Evolutionary conservation across 2,888 invertebrate species (phyloP), one percentile per base, ranked within the genome.

Genomic region (Smittia aterrima): DNA sequence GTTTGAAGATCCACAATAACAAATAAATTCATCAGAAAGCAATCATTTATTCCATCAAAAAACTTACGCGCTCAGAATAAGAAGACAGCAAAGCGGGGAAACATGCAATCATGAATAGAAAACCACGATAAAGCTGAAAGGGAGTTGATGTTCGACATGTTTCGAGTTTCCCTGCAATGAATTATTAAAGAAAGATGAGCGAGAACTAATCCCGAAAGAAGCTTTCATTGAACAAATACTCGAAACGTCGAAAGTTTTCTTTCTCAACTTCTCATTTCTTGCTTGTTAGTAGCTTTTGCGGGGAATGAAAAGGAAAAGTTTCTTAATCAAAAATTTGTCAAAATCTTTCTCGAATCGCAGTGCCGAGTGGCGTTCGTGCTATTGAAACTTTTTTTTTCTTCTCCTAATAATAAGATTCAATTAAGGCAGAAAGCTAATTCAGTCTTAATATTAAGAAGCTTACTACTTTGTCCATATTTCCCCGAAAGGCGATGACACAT

Each of bases 121-220:
- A 58, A 47, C 3, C 32, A 6, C 9, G 32, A 9, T 32, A 6
- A 32, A 32, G 32, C 32, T 32, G 32, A 32, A 32, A 32, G 32
- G 32, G 9, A 32, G 32, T 6, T 32, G 32, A 6, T 32, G 3
- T 9, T 32, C 32, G 32, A 32, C 32, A 6, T 32, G 32, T 32
- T 32, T 32, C 32, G 32, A 32, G 32, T 64, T 27, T 25, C 25
- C n/a, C 1, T 25, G 25, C 16, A 6, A 24, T 64, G 20, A 27
- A 64, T 64, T 64, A 64, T 64, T 64, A 16, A 64, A 18, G 3
- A 58, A 58, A 58, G 58, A 58, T 64, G 27, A 27, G 3, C 58
- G 64, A 64, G 20, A 64, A 13, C 25, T 64, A 64, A 64, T 64
- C 64, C 20, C n/a, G 20, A 18, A 64, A 64, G 58, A 64, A 64